Evolutionary conservation across 53 echinoderm and acorn worm genomes (phyloP).

Genomic region (Patiria pectinifera): DNA sequence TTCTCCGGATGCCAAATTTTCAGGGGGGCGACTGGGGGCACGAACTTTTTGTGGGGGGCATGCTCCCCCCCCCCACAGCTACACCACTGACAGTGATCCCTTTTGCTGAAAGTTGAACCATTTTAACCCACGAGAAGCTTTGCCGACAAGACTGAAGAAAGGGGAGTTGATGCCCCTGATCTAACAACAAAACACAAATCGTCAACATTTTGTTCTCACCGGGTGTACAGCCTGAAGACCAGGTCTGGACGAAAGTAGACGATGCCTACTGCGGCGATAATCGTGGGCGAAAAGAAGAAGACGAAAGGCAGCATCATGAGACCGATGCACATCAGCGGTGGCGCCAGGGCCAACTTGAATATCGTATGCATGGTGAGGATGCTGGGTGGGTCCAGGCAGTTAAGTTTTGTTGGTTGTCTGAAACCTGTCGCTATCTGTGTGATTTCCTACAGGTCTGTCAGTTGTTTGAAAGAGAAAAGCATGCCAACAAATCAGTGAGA

Average conservation of each 20-base stretch:
- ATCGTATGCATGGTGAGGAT: constrained; percentile 32
- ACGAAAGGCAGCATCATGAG: constrained; percentile 50
- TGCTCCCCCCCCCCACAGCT: too few relatives aligned
- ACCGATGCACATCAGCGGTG: constrained; percentile 37
- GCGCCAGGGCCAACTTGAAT: constrained; percentile 40
- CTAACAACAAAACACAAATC: neutral
- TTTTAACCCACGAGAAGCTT: too few relatives aligned
- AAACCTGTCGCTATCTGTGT: too few relatives aligned
- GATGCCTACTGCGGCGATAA: neutral
- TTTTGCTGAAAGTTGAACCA: too few relatives aligned
- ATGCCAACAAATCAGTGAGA: neutral
- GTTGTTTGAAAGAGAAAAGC: too few relatives aligned
- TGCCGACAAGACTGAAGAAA: too few relatives aligned
- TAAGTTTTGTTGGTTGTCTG: neutral
- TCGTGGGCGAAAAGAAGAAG: constrained; percentile 39
- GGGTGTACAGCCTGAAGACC: constrained; percentile 47
- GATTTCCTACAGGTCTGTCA: too few relatives aligned
- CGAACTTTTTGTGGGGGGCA: too few relatives aligned
- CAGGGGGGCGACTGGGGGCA: too few relatives aligned
- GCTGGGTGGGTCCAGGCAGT: neutral
- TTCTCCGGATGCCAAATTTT: too few relatives aligned
- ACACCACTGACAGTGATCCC: too few relatives aligned
- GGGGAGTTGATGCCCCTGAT: neutral
- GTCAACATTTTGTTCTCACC: constrained; percentile 20
- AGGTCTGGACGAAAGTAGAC: constrained; percentile 52